Base-by-base conservation (phyloP, 2,888 invertebrate genomes). In the Zhuqinia jingwanae region DNA sequence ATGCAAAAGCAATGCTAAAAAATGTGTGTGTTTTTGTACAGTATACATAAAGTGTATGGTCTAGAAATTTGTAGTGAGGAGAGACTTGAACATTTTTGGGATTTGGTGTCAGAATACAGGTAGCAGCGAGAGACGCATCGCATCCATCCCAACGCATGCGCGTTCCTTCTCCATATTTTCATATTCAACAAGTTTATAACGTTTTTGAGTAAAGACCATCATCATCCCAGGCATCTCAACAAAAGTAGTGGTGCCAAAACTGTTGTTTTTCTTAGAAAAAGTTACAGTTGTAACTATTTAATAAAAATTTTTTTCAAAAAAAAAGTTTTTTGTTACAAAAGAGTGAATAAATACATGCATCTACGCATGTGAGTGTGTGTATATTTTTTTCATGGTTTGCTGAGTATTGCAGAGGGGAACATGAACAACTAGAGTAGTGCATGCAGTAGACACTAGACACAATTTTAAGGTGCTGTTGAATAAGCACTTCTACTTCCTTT, bases 1-100 rank as follows among this genome's bases (percentile, higher is more conserved):
- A 42, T 20, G 17, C 8, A n/a, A 65, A 11, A 17, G 17, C 36
- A 42, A 63, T 2, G n/a, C 36, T 42, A 42, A 65, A 11, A 65
- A 17, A 17, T 56, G 20, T n/a, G 8, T 56, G 56, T 20, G 17
- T 27, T 27, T 8, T 63, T n/a, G n/a, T 36, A 20, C 20, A 30
- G 42, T 25, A 45, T 22, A 25, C n/a, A 30, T 42, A 25, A 50
- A 63, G 89, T 89, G 89, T 89, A 53, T 60, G 2, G 15, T 10
- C 90, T 91, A 91, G 90, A 91, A 91, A 91, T 90, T 87, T 73
- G 85, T 88, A 76, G 56, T n/a, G 30, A 47, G 53, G 78, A 78
- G 88, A 87, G 89, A 90, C 88, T 89, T 85, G 87, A 89, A 85
- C 89, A 91, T n/a, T n/a, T 91, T 91, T 89, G 87, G 88, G 87